Percentiles rank a stretch among this genome's conserved stretches.
Conservation (phyloP, 2,113 vertebrate genomes). For the Hyaena hyaena region DNA sequence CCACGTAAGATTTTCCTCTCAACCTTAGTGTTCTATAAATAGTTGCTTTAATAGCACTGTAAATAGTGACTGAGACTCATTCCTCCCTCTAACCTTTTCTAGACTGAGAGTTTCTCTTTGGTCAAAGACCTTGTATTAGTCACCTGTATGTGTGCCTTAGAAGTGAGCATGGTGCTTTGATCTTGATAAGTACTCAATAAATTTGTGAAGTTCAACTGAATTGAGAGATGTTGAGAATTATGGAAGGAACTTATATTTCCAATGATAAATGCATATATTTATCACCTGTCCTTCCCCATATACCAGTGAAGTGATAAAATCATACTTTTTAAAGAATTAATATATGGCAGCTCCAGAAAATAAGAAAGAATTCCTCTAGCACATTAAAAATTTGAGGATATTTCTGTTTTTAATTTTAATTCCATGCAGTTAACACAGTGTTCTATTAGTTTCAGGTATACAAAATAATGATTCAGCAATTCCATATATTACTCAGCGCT, state of each 20-base stretch:
- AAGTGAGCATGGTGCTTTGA: neutral
- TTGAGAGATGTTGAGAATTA: neutral
- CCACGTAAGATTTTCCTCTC: neutral
- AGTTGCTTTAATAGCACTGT: neutral
- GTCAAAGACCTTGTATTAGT: neutral
- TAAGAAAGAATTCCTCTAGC: neutral
- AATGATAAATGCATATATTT: neutral
- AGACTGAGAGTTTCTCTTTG: neutral
- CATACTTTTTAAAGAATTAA: neutral
- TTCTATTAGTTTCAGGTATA: neutral
- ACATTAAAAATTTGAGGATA: neutral
- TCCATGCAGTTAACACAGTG: neutral
- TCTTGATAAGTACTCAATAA: neutral
- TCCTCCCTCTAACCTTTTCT: neutral
- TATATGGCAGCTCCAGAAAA: neutral
- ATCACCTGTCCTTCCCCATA: neutral
- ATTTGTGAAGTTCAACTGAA: neutral
- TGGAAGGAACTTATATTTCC: neutral
- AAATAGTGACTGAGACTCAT: neutral
- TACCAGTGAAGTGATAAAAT: neutral
- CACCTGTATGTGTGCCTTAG: neutral
- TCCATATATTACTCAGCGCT: neutral
- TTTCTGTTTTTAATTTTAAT: neutral
- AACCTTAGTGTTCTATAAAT: neutral
- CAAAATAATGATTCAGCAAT: neutral